Evolutionary conservation across 2,797 vertebrate genomes (phyloP).

Genomic region (Coregonus ussuriensis): DNA sequence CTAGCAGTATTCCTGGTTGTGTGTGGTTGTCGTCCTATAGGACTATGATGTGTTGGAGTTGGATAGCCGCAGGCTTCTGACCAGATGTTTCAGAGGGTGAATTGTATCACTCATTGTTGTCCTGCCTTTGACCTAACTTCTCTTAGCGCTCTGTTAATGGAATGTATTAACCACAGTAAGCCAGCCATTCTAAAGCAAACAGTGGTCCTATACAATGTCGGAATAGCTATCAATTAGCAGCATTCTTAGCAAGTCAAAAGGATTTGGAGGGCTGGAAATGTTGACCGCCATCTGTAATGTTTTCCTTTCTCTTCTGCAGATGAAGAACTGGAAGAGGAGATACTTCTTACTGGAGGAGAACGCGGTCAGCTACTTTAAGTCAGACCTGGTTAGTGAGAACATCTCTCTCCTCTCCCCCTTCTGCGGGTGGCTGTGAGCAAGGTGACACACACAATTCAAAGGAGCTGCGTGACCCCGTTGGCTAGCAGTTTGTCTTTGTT

Average conservation of each 20-base stretch:
- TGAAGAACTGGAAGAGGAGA: slow-evolving; percentile 97
- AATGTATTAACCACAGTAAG: background rate
- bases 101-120: background rate
- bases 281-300: background rate
- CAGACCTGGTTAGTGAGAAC: slow-evolving; percentile 82
- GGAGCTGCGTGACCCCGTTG: background rate
- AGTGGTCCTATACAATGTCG: background rate
- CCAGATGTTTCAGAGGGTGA: background rate
- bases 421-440: background rate
- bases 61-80: background rate
- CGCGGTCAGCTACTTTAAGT: slow-evolving; percentile 91
- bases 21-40: background rate
- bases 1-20: too few species aligned
- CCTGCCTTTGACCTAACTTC: background rate
- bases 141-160: background rate
- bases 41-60: too few species aligned
- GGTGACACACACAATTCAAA: slow-evolving; percentile 8
- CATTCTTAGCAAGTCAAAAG: background rate
- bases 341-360: slow-evolving; percentile 94
- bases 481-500: background rate
- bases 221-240: background rate
- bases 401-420: background rate
- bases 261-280: background rate
- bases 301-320: slow-evolving; percentile 69
- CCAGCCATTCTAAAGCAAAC: background rate